Base-by-base conservation (phyloP, 2,797 vertebrate species). In the Balearica regulorum region DNA sequence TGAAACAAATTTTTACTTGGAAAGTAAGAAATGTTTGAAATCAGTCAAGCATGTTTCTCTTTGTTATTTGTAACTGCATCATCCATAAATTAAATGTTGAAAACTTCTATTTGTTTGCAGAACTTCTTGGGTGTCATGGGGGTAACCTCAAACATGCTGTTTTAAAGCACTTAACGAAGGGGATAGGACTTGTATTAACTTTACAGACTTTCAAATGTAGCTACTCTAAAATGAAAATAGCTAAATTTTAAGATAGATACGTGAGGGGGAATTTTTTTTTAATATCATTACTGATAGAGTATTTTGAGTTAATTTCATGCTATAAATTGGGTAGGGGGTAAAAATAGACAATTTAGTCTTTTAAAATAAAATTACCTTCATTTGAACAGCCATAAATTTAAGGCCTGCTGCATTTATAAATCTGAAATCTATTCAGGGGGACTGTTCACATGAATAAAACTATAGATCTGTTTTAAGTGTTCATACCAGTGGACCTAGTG, bases 1-100 rank as follows among this genome's bases (percentile, higher is more conserved):
- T 41, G 58, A 78, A 87, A 73, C 43, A 55, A 53, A n/a, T 78
- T 49, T 89, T 79, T 70, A 3, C 35, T 90, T 84, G 58, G 53
- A 87, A 94, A 89, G 58, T 46, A 72, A 60, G 61, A 84, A 85
- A 54, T 86, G 66, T n/a, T 94, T 94, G 73, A 76, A 82, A 89
- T 83, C 35, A 78, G 37, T 39, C 37, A 61, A 51, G 51, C 31
- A 9, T 26, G 12, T 58, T 22, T 71, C 25, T 92, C 17, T 28
- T 60, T 83, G 58, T 41, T 53, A n/a, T 65, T 94, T 85, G 51
- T 82, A 72, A 48, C 60, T 43, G 21, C 25, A 41, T 83, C 8
- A 58, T 78, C 15, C 89, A 3, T 62, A 49, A 76, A 26, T 71
- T 55, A 39, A 66, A 71, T 12, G 6, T 65, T 89, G 49, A 43